phyloP scores from a whole-genome alignment of 1,140 invertebrate genomes.

The Cyclargus thomasi region DNA sequence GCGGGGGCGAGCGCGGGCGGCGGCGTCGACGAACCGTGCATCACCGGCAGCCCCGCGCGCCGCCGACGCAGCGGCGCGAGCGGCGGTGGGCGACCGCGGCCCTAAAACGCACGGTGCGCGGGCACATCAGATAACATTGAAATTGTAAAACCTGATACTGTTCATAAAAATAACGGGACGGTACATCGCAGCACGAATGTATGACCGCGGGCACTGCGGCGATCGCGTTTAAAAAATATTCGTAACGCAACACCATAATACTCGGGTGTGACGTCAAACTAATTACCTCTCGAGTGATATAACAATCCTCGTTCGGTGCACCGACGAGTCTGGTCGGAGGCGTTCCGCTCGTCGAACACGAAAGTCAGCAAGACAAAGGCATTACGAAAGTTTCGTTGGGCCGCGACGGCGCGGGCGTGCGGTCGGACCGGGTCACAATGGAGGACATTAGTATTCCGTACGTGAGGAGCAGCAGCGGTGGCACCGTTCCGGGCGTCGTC shows the following conservation, averaged over 20 bases:
- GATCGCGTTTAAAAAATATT: not conserved
- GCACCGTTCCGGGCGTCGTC: conserved; percentile 58
- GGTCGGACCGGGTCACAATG: conserved; percentile 45
- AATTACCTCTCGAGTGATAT: conserved; percentile 19
- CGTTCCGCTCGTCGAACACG: conserved; percentile 57
- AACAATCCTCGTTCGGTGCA: conserved; percentile 17
- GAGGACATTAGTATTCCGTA: conserved; percentile 60
- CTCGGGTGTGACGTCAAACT: not conserved
- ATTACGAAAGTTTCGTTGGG: conserved; percentile 63
- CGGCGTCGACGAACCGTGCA: conserved; percentile 61
- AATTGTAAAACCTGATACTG: not conserved
- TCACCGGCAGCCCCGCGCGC: conserved; percentile 46
- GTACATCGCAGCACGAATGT: not conserved
- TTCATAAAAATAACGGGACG: conserved; percentile 11
- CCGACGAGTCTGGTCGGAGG: conserved; percentile 29
- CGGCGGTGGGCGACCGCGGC: not conserved
- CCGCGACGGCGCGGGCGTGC: conserved; percentile 33
- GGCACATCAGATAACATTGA: not conserved
- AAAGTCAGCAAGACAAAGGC: conserved; percentile 61
- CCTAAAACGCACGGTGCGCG: not conserved
- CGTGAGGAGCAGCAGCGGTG: conserved; percentile 37
- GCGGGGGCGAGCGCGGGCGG: conserved; percentile 59
- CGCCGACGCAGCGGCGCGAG: conserved; percentile 32
- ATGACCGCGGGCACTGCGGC: not conserved
- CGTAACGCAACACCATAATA: not conserved